Evolutionary conservation across 1,140 invertebrate genomes (phyloP).

Genomic region (Diorhabda elongata): DNA sequence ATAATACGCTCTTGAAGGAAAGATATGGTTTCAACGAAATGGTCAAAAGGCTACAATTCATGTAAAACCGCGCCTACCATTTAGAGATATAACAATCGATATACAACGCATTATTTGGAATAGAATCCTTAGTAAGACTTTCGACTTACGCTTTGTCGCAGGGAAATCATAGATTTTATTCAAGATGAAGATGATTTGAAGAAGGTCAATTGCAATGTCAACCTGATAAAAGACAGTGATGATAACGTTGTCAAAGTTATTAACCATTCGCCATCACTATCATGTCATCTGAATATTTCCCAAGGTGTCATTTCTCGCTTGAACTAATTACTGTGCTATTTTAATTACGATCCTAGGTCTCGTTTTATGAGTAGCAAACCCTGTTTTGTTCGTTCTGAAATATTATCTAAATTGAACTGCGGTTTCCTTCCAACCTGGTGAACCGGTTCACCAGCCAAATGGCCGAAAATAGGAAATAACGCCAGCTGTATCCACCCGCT

Average conservation of each 20-base stretch:
- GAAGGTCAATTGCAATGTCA: slow-evolving; percentile 13
- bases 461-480: too few relatives aligned
- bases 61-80: slow-evolving; percentile 39
- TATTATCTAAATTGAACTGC: too few relatives aligned
- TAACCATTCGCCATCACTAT: too few relatives aligned
- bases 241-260: not conserved
- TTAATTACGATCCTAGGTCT: too few relatives aligned
- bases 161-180: slow-evolving; percentile 18
- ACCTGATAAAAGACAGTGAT: slow-evolving; percentile 16
- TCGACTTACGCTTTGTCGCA: slow-evolving; percentile 19
- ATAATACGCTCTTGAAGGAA: slow-evolving; percentile 33
- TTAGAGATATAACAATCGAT: slow-evolving; percentile 34
- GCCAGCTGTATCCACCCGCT: too few relatives aligned
- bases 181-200: slow-evolving; percentile 20
- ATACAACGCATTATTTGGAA: slow-evolving; percentile 41
- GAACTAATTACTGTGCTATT: too few relatives aligned
- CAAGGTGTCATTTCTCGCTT: too few relatives aligned
- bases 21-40: slow-evolving; percentile 30
- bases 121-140: slow-evolving; percentile 24
- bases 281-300: too few relatives aligned
- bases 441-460: too few relatives aligned
- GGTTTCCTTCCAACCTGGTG: too few relatives aligned
- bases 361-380: too few relatives aligned
- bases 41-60: slow-evolving; percentile 33
- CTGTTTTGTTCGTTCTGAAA: too few relatives aligned